Base-by-base conservation (phyloP, 37 sponge, comb jelly and placozoan species). In the Halichondria panicea region DNA sequence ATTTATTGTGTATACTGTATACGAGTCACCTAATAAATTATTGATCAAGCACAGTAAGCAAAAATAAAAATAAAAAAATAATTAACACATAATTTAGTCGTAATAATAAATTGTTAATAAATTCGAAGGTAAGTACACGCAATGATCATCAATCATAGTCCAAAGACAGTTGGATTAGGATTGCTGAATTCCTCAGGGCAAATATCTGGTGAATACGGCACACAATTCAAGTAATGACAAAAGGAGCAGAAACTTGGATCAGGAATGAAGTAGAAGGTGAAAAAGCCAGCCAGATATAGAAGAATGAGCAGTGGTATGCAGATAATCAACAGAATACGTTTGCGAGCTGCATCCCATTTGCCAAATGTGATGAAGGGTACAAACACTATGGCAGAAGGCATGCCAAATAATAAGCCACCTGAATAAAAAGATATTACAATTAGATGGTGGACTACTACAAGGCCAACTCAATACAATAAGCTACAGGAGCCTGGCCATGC, bases 341-440 rank as follows among this genome's bases (percentile, higher is more conserved):
- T 94, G 6, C 92, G 65, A 25, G 52, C 56, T 2, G 84, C 75
- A 63, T 92, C 94, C 64, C 68, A 82, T 46, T 86, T 97, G 25
- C 94, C 92, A 68, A 97, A 97, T 22, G 98, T 97, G 63, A 97
- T 91, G 81, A 91, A 97, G 21, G 98, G 98, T 0, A 97, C 89
- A 78, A 97, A 97, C 24, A 97, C 70, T n/a, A 91, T 54, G 34
- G 94, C 98, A 24, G 92, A 46, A 3, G 88, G 63, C 22, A 97
- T 59, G 4, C 98, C 98, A 87, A 91, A 94, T 55, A 93, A 22
- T 39, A 97, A 68, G 1, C 98, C 98, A 50, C 96, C 94, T 69
- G 81, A 63, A 27, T 4, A 3, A 15, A 4, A 35, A 15, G 63
- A 19, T n/a, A n/a, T n/a, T n/a, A n/a, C n/a, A n/a, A n/a, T n/a